Base-by-base conservation (phyloP, 2,888 invertebrate genomes). In the Phragmatobia fuliginosa region DNA sequence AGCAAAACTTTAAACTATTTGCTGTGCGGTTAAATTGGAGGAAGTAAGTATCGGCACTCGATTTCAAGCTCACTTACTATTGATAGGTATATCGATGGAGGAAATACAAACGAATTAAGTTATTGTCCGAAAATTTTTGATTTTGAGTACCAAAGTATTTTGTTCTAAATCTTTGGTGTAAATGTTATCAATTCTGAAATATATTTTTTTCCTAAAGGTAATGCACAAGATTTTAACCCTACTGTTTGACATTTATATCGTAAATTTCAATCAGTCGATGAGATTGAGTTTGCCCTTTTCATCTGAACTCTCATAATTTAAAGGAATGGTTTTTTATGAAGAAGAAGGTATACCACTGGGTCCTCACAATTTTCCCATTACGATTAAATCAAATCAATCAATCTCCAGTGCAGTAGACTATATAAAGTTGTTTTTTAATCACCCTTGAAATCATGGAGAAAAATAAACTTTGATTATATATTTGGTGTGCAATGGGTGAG, bases 11-110 rank as follows among this genome's bases (percentile, higher is more conserved):
- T 58, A 33, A 49, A 64, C n/a, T 36, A 2, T n/a, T 67, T 38
- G 36, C 66, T 66, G 38, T 21, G 28, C 62, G 71, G 38, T 70
- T 70, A 61, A 61, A 65, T 38, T 72, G n/a, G 61, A 59, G 36
- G 36, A 36, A 62, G 31, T 58, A 72, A 70, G 25, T 67, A 63
- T 32, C 31, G 52, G 56, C 6, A 41, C 62, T 41, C 18, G 56
- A 70, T 66, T 72, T 74, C 28, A 63, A 56, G 45, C 45, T 14
- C 28, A 62, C 49, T 62, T 21, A n/a, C n/a, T n/a, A 31, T 62
- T 66, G n/a, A 31, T 33, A n/a, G 36, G 10, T 31, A 38, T 49
- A 56, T 11, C 28, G 16, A 18, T 16, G 21, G n/a, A 41, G 18
- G 32, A 36, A 62, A 49, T 61, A 60, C 31, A 62, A 52, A 21